These are phyloP conservation scores for Nycticorax nycticorax DNA, from an alignment of 2,113 vertebrate genomes.

Conservation along the genomic window DNA sequence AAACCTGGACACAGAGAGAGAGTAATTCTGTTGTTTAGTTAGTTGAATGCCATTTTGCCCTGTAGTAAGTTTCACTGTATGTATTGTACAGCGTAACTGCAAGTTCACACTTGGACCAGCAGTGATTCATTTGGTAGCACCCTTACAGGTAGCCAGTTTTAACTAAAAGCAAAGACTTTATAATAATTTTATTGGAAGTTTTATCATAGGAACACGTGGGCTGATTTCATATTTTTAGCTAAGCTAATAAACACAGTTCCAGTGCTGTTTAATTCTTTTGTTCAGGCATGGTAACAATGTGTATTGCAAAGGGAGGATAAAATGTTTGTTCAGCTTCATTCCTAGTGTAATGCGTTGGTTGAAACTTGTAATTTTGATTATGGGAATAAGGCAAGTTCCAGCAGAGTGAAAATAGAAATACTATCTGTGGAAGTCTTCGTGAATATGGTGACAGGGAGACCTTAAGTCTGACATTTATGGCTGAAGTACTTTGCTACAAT, in stretches of 20 bases:
- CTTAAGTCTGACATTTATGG: background rate
- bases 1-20: background rate
- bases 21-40: background rate
- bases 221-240: background rate
- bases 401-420: background rate
- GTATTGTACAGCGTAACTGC: background rate
- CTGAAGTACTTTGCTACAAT: background rate
- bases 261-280: background rate
- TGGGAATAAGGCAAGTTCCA: background rate
- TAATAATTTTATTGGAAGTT: background rate
- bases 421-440: background rate
- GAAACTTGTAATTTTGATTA: conserved; percentile 13
- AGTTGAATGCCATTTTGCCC: background rate
- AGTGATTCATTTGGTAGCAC: background rate
- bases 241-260: background rate
- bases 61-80: background rate
- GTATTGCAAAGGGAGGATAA: background rate
- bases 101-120: background rate
- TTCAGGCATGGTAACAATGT: background rate
- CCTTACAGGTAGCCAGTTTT: background rate
- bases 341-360: background rate
- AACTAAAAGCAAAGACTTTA: background rate
- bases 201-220: background rate
- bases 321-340: background rate
- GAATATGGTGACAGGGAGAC: background rate